phyloP scores from a whole-genome alignment of 2,797 vertebrate species.

The Onychomys torridus region DNA sequence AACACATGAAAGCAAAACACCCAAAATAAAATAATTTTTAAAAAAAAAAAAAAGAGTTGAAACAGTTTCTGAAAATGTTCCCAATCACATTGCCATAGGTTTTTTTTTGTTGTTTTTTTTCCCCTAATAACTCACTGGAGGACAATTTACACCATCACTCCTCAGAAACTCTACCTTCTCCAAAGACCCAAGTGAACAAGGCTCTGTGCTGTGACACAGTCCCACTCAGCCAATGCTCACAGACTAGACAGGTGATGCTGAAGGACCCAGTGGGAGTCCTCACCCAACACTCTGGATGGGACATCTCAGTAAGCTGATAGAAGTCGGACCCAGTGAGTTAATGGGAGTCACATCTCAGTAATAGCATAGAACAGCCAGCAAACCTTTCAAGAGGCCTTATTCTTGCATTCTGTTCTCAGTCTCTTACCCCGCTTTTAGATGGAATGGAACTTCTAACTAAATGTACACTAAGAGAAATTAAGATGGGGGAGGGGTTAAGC shows the following conservation, averaged over 20 bases:
- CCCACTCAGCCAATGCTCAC: background rate
- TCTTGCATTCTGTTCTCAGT: background rate
- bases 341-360: background rate
- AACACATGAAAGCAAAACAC: background rate
- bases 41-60: background rate
- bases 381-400: background rate
- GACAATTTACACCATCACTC: background rate
- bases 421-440: background rate
- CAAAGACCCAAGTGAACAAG: background rate
- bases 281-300: background rate
- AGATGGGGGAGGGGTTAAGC: background rate
- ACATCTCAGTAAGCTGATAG: background rate
- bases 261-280: background rate
- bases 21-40: background rate
- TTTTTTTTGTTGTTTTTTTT: background rate
- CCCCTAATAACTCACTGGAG: background rate
- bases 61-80: slow-evolving; percentile 39
- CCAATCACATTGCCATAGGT: background rate
- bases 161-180: slow-evolving; percentile 3
- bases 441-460: background rate
- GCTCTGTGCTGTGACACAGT: background rate
- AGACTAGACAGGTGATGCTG: background rate
- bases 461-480: background rate
- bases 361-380: background rate
- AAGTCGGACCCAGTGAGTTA: background rate